Conservation (phyloP, 2,888 invertebrate species). For the Achlya flavicornis region DNA sequence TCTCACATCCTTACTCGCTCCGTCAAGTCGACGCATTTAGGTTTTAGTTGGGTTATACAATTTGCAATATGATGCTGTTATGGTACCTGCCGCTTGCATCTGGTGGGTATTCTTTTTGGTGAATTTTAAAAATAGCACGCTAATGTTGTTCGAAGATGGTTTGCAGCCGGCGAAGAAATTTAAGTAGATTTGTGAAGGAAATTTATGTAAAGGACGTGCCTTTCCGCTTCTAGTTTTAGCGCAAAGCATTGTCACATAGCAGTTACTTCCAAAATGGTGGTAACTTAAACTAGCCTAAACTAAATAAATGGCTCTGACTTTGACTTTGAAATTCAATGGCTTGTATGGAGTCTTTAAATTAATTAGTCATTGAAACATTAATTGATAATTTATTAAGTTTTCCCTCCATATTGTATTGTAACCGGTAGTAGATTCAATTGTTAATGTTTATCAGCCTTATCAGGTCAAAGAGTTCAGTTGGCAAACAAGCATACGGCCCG, state of each 20-base stretch:
- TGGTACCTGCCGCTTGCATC: slow-evolving; percentile 76
- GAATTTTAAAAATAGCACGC: slow-evolving; percentile 70
- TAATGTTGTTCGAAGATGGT: slow-evolving; percentile 38
- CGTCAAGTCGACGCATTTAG: slow-evolving; percentile 19
- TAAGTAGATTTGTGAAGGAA: slow-evolving; percentile 10
- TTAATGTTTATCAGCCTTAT: too few species aligned
- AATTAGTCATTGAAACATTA: too few species aligned
- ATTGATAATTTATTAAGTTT: too few species aligned
- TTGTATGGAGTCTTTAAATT: too few species aligned
- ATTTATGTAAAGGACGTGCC: slow-evolving; percentile 33
- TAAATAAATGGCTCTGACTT: too few species aligned
- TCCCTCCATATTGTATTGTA: too few species aligned
- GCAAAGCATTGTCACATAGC: background rate
- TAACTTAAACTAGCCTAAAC: too few species aligned
- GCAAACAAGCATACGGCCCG: too few species aligned
- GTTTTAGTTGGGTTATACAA: slow-evolving; percentile 52
- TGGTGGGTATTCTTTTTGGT: slow-evolving; percentile 68
- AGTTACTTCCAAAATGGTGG: too few species aligned
- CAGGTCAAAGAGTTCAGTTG: too few species aligned
- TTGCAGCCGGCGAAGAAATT: slow-evolving; percentile 43
- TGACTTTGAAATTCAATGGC: too few species aligned
- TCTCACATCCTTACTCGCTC: slow-evolving; percentile 9
- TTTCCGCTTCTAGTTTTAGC: slow-evolving; percentile 29
- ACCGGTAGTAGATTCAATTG: too few species aligned
- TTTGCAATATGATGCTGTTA: slow-evolving; percentile 78